A percentile compares a stretch with the other conserved stretches of the same genome.
phyloP scores from a whole-genome alignment of 2,113 vertebrate genomes.

The Poeciliopsis prolifica region DNA sequence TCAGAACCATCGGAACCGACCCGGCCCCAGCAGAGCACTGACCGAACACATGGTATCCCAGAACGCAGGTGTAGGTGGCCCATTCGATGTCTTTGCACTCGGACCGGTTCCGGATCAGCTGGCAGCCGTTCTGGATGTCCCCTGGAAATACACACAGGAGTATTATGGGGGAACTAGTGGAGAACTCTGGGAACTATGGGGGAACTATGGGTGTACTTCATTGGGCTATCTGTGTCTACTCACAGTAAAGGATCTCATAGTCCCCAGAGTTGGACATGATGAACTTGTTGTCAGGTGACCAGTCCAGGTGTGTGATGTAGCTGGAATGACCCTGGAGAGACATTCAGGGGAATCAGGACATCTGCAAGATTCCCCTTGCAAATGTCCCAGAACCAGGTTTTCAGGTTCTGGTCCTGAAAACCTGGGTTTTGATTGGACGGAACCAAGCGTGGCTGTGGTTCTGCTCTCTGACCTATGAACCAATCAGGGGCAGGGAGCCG shows the following conservation, averaged over 20 bases:
- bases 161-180: not conserved
- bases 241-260: slow-evolving; percentile 99
- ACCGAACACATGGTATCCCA: slow-evolving; percentile 98
- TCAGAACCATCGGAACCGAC: not conserved
- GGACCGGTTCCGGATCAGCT: slow-evolving; percentile 94
- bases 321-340: slow-evolving; percentile 95
- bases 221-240: slow-evolving; percentile 71
- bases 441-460: too few relatives aligned
- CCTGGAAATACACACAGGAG: slow-evolving; percentile 76
- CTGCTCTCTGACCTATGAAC: not conserved
- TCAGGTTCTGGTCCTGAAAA: too few relatives aligned
- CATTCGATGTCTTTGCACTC: slow-evolving; percentile 98
- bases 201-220: too few relatives aligned
- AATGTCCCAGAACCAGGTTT: too few relatives aligned
- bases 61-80: slow-evolving; percentile 95
- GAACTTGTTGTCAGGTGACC: slow-evolving; percentile 96
- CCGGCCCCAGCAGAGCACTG: slow-evolving; percentile 21
- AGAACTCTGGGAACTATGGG: too few relatives aligned
- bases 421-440: not conserved
- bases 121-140: slow-evolving; percentile 94
- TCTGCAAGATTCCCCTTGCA: too few relatives aligned
- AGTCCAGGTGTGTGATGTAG: slow-evolving; percentile 99
- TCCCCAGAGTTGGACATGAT: slow-evolving; percentile 99
- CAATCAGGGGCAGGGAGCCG: not conserved
- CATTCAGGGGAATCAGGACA: slow-evolving; percentile 1